Percentiles rank a stretch among this genome's conserved stretches.
Evolutionary conservation across 2,888 invertebrate species (phyloP).

Genomic region (Andrena flavipes): DNA sequence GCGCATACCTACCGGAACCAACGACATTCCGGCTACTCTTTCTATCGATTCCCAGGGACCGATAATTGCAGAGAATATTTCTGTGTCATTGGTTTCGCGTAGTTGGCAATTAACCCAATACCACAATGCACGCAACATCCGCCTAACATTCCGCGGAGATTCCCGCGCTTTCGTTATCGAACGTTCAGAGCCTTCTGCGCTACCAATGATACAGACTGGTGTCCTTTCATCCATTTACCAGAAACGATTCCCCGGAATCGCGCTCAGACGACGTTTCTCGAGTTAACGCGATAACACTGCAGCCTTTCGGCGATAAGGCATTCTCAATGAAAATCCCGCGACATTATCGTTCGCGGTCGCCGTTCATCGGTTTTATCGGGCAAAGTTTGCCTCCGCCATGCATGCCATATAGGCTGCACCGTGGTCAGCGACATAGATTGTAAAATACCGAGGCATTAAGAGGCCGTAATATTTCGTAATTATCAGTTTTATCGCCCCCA

Average conservation of each 20-base stretch:
- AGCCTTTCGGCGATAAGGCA: conserved; percentile 20
- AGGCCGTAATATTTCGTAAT: conserved; percentile 65
- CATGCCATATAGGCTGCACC: conserved; percentile 5
- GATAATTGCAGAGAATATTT: conserved; percentile 47
- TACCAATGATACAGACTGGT: not conserved
- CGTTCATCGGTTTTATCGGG: conserved; percentile 30
- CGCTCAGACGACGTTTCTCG: not conserved
- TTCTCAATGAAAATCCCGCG: conserved; percentile 22
- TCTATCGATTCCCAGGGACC: conserved; percentile 36
- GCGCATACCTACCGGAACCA: not conserved
- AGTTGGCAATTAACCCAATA: conserved; percentile 56
- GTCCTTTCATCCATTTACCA: not conserved
- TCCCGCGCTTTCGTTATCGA: conserved; percentile 29
- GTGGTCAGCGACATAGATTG: conserved; percentile 42
- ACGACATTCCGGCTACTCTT: conserved; percentile 11
- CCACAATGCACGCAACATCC: conserved; percentile 42
- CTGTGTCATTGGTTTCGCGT: conserved; percentile 44
- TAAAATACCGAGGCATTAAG: conserved; percentile 60
- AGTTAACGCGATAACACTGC: conserved; percentile 14
- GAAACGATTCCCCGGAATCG: not conserved
- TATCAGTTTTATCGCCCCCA: conserved; percentile 63
- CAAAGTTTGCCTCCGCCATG: conserved; percentile 32
- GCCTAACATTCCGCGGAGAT: conserved; percentile 48
- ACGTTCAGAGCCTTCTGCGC: not conserved
- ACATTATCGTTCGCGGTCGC: conserved; percentile 36